Base-by-base conservation (phyloP, 2,113 vertebrate species). In the Chaetops frenatus region DNA sequence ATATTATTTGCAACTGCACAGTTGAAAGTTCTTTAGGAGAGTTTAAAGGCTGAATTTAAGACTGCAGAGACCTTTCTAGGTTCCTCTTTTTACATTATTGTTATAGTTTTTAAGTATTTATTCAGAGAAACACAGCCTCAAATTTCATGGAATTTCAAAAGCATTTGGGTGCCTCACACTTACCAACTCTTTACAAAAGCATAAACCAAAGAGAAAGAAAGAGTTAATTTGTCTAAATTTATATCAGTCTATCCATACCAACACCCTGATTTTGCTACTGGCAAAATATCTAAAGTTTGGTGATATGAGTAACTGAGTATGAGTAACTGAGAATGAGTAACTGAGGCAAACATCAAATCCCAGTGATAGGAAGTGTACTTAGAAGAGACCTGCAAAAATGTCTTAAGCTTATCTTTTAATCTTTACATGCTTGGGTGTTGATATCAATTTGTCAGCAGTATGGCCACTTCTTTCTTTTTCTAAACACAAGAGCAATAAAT, bases 401-500 rank as follows among this genome's bases (percentile, higher is more conserved):
- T 62, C 94, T 96, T 90, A 77, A 91, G 31, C 74, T 93, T 86
- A 38, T 72, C 40, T 92, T 96, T 95, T 95, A 88, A 76, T 91
- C 74, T 96, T 81, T 36, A 81, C 78, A 89, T 45, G n/a, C n/a
- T 95, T 58, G 86, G 80, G 44, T 92, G 56, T 89, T 97, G 89
- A 95, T 86, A 73, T 64, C 93, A 91, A 83, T 40, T 77, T 90
- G 19, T 92, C 81, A 95, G 90, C 81, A 96, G 28, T 38, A 40
- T 53, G 71, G 58, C 58, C 74, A 81, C 56, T 84, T 86, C 10
- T 86, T 70, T 78, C 5, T 86, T 86, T 95, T 86, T 78, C 47
- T 66, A 85, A 97, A 94, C 72, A 92, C 21, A 93, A 90, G 48
- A 69, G 57, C 80, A 81, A 94, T 96, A 95, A 96, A 97, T 96